phyloP scores from a whole-genome alignment of 2,113 vertebrate species.

The Parus major region DNA sequence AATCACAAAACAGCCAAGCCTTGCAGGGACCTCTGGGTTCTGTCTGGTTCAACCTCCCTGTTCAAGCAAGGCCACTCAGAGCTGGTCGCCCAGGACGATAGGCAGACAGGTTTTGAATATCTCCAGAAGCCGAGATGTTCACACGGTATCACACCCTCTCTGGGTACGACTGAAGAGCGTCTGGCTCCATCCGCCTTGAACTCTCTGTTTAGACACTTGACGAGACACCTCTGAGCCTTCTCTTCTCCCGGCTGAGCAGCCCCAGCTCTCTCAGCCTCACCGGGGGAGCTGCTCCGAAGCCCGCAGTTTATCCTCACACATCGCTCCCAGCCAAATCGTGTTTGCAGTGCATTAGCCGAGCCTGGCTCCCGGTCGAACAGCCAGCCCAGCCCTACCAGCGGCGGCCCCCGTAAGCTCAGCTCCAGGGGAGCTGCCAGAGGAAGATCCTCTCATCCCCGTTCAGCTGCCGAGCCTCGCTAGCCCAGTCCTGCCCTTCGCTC shows the following conservation, averaged over 20 bases:
- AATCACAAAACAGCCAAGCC: neutral
- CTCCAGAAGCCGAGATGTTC: neutral
- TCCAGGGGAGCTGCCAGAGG: fast-evolving
- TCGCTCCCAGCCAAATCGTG: neutral
- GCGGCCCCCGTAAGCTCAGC: fast-evolving
- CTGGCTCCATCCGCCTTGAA: neutral
- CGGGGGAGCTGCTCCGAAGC: fast-evolving
- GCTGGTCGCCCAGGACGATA: fast-evolving
- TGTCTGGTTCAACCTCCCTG: neutral
- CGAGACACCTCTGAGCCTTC: neutral
- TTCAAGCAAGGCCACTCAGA: neutral
- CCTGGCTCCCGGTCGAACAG: too few relatives aligned
- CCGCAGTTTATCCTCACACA: neutral
- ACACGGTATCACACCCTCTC: too few relatives aligned
- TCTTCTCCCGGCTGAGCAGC: too few relatives aligned
- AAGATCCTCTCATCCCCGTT: fast-evolving
- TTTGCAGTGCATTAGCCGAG: fast-evolving
- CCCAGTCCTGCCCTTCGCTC: neutral
- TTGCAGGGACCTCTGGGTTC: neutral
- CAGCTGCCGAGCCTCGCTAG: neutral
- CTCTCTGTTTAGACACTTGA: neutral
- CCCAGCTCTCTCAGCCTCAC: neutral
- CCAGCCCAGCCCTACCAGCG: neutral
- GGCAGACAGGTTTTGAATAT: neutral
- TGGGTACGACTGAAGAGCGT: neutral